Conservation (phyloP, 1,140 invertebrate species). For the Euwallacea fornicatus region DNA sequence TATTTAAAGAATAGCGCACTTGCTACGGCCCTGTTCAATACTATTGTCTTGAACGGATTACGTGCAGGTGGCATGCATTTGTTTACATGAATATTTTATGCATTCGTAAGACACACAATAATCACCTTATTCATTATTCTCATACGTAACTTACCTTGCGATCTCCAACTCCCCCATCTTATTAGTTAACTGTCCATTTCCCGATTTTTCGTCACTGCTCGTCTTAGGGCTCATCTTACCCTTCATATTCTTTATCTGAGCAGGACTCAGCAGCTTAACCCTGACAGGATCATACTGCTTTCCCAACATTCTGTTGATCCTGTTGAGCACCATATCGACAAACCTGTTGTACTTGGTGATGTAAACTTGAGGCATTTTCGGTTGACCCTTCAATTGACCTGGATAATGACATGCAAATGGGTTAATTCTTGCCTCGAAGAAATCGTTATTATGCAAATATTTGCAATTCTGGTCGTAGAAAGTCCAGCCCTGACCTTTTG, state of each 20-base stretch:
- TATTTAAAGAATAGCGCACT: too few species aligned
- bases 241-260: slow-evolving; percentile 54
- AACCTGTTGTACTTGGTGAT: slow-evolving; percentile 80
- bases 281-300: slow-evolving; percentile 80
- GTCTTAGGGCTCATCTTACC: slow-evolving; percentile 46
- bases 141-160: slow-evolving; percentile 22
- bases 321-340: slow-evolving; percentile 75
- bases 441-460: slow-evolving; percentile 14
- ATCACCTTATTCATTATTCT: too few species aligned
- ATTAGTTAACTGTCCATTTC: slow-evolving; percentile 25
- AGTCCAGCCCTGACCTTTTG: slow-evolving; percentile 10
- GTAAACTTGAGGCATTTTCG: slow-evolving; percentile 67
- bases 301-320: slow-evolving; percentile 75
- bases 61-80: too few species aligned
- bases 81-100: too few species aligned
- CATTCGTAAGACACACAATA: too few species aligned
- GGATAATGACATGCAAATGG: slow-evolving; percentile 1
- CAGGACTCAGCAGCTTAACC: slow-evolving; percentile 69
- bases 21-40: too few species aligned
- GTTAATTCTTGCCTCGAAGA: not conserved
- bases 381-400: slow-evolving; percentile 42
- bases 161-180: slow-evolving; percentile 44
- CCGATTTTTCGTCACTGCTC: slow-evolving; percentile 10
- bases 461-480: slow-evolving; percentile 7
- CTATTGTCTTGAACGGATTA: too few species aligned